phyloP scores from a whole-genome alignment of 2,113 vertebrate species.

The Tichodroma muraria region DNA sequence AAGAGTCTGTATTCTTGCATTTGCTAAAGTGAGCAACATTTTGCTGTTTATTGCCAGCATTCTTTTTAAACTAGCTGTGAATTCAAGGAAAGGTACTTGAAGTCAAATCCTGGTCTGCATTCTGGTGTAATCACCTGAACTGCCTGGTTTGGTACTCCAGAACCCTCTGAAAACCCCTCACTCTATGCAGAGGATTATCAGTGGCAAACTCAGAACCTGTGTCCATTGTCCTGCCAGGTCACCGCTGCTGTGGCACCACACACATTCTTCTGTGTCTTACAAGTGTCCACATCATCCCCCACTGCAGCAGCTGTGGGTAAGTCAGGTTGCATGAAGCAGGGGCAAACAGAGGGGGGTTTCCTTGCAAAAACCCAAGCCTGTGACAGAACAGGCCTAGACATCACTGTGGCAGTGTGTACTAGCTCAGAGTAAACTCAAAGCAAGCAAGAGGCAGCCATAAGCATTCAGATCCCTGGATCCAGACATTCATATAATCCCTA shows the following conservation, averaged over 20 bases:
- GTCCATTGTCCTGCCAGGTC: neutral
- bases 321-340: neutral
- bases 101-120: neutral
- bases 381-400: neutral
- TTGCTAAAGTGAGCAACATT: neutral
- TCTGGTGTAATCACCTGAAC: neutral
- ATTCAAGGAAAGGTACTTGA: neutral
- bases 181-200: neutral
- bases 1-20: neutral
- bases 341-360: neutral
- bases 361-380: neutral
- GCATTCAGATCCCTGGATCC: neutral
- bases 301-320: neutral
- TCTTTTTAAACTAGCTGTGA: neutral
- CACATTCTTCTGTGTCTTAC: rapidly evolving
- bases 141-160: neutral
- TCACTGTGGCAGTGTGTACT: no score
- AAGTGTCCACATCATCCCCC: neutral
- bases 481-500: neutral
- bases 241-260: rapidly evolving
- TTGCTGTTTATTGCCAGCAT: neutral
- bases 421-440: neutral
- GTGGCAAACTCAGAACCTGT: neutral
- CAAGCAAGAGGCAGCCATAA: neutral
- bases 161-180: neutral